These are phyloP conservation scores for Drosophila subpulchrella DNA, from an alignment of 1,140 invertebrate species.

Conservation along the genomic window DNA sequence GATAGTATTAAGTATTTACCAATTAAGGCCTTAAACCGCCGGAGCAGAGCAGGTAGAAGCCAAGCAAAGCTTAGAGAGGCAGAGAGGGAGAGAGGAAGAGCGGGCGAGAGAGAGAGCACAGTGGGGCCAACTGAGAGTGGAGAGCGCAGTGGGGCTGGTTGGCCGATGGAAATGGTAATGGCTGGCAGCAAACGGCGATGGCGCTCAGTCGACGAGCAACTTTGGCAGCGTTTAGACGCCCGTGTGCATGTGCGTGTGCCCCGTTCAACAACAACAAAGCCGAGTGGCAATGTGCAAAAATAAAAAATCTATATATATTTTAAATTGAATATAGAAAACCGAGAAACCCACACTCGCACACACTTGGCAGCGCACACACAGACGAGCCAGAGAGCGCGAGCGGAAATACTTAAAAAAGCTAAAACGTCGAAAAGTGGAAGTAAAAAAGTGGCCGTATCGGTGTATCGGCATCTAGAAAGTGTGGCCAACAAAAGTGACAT, in stretches of 20 bases:
- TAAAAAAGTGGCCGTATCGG: slow-evolving; percentile 32
- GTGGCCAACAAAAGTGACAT: slow-evolving; percentile 70
- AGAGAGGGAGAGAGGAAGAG: not conserved
- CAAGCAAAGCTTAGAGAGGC: slow-evolving; percentile 42
- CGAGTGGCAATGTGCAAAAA: slow-evolving; percentile 76
- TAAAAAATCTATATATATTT: slow-evolving; percentile 81
- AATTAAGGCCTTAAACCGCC: slow-evolving; percentile 41
- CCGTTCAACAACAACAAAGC: slow-evolving; percentile 30
- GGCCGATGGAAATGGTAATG: not conserved
- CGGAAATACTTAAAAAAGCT: slow-evolving; percentile 60
- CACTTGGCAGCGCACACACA: slow-evolving; percentile 5
- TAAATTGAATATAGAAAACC: slow-evolving; percentile 73
- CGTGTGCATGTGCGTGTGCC: slow-evolving; percentile 43
- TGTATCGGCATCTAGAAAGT: slow-evolving; percentile 55
- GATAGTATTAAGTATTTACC: slow-evolving; percentile 45
- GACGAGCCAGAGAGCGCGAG: slow-evolving; percentile 36
- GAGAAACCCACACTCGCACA: slow-evolving; percentile 43
- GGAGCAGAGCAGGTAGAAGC: slow-evolving; percentile 32
- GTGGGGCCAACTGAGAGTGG: slow-evolving; percentile 1
- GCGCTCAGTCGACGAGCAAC: slow-evolving; percentile 72
- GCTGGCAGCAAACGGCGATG: slow-evolving; percentile 37
- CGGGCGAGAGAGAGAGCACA: slow-evolving; percentile 3
- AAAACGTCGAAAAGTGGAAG: slow-evolving; percentile 47
- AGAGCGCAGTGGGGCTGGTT: slow-evolving; percentile 7
- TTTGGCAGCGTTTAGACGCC: slow-evolving; percentile 61